These are phyloP conservation scores for Anastatus disparis DNA, from an alignment of 1,140 invertebrate species.

Conservation along the genomic window DNA sequence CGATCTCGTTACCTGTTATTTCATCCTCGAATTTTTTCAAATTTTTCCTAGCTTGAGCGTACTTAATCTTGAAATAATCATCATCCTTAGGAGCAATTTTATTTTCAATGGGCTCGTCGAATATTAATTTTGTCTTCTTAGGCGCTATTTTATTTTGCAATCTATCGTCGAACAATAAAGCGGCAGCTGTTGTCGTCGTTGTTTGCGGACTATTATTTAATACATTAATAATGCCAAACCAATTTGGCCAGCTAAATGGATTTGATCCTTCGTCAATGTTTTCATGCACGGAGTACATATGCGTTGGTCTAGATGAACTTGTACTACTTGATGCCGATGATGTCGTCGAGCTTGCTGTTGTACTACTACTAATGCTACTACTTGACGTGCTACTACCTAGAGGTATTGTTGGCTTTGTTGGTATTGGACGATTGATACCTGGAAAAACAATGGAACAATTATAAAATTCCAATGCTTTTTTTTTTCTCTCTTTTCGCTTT, in stretches of 20 bases:
- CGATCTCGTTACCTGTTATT: slow-evolving; percentile 36
- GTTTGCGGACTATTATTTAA: slow-evolving; percentile 16
- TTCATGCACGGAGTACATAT: slow-evolving; percentile 51
- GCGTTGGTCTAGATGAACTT: neutral
- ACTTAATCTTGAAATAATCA: slow-evolving; percentile 26
- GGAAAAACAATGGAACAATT: neutral
- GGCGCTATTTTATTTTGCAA: slow-evolving; percentile 54
- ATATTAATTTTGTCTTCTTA: neutral
- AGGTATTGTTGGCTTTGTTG: neutral
- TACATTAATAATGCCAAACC: slow-evolving; percentile 39
- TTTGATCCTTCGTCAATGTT: slow-evolving; percentile 46
- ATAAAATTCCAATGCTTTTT: neutral
- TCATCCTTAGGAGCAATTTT: slow-evolving; percentile 47
- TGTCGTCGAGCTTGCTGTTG: neutral
- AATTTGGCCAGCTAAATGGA: slow-evolving; percentile 43
- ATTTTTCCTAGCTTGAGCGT: slow-evolving; percentile 25
- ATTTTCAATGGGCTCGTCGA: slow-evolving; percentile 40
- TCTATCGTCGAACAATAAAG: neutral
- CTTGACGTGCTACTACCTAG: neutral
- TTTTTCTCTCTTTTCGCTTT: no score
- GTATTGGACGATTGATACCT: neutral
- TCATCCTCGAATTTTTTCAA: slow-evolving; percentile 1
- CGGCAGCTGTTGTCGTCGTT: neutral
- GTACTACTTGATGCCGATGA: neutral
- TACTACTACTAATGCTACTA: neutral